Base-by-base conservation (phyloP, 2,888 invertebrate species). In the Chymomyza fuscimana region DNA sequence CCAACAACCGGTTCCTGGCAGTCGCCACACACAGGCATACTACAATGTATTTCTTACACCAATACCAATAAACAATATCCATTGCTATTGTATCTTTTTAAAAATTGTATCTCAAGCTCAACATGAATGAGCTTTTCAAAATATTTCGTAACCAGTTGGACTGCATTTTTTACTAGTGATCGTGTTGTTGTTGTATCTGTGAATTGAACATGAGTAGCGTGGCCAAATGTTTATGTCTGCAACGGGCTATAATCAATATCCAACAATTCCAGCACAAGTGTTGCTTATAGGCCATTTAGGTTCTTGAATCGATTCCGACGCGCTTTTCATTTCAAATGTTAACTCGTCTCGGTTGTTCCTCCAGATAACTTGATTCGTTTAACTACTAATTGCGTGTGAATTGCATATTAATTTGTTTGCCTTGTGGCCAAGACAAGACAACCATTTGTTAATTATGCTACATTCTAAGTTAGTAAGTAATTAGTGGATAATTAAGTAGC, bases 121-220 rank as follows among this genome's bases (percentile, higher is more conserved):
- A 88, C 87, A 85, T 88, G 88, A 85, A 85, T 85, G 88, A 85
- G 85, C 88, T 88, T 87, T 85, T 87, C 77, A 77, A 88, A 32
- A 79, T 85, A 87, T 88, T 88, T 88, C 86, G 87, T 87, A 85
- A 85, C 85, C 87, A 87, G 85, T 85, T 87, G 72, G 88, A 88
- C 85, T 85, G 87, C 86, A 84, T 84, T 84, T 84, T 81, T 83
- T 79, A 46, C 54, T 46, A 52, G 32, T 72, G 61, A 51, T 58
- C 22, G 22, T 69, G 65, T 63, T 32, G 60, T 70, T 67, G 32
- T 63, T 65, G 56, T 15, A 60, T 67, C 66, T 72, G 72, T 70
- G 72, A 66, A 78, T 83, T 70, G 75, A 77, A 74, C 73, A 65
- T 81, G 76, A 78, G 77, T 70, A 83, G 81, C 86, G 84, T 86